Base-by-base conservation (phyloP, 37 sponge, comb jelly and placozoan genomes). In the Diacarnus erythraeanus region DNA sequence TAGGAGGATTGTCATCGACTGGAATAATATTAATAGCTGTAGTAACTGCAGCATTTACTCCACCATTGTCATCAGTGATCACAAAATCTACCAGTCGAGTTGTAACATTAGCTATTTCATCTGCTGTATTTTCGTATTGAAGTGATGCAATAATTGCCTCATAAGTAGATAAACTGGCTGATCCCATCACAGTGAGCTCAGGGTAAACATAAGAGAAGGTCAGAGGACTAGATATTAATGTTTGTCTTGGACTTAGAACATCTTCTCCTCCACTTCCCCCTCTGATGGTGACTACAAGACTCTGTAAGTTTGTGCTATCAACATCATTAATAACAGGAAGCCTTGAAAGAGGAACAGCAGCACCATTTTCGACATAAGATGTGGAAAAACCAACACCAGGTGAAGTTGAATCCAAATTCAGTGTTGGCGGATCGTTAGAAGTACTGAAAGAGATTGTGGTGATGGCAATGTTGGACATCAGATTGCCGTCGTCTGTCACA, bases 1-100 rank as follows among this genome's bases (percentile, higher is more conserved):
- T 73, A 20, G 88, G 84, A 22, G 61, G 38, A 65, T 92, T 80
- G 69, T 92, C 88, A 77, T 92, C 83, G 17, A 92, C 82, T 74
- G 92, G 88, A 20, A 63, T 38, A 26, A 80, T 76, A 9, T 38
- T 59, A 3, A 92, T 35, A 0, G 6, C 47, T 15, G 84, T 72
- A 31, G 26, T 37, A 0, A 54, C 88, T 42, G 78, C 47, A 34
- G 36, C 4, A 72, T 84, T 88, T 0, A 2, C 10, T 0, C 43
- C 78, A 35, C 85, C 82, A 73, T 69, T 80, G 30, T 37, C 78
- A 72, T 92, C 92, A 35, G 76, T 65, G 12, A 84, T 76, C 26
- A 75, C 47, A 81, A 92, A 92, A 25, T 37, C 64, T 22, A 71
- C 85, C 23, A 65, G 38, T 30, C 76, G 64, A 18, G 77, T 36